These are phyloP conservation scores for Cheilosia vernalis DNA, from an alignment of 2,888 invertebrate species.

Conservation along the genomic window DNA sequence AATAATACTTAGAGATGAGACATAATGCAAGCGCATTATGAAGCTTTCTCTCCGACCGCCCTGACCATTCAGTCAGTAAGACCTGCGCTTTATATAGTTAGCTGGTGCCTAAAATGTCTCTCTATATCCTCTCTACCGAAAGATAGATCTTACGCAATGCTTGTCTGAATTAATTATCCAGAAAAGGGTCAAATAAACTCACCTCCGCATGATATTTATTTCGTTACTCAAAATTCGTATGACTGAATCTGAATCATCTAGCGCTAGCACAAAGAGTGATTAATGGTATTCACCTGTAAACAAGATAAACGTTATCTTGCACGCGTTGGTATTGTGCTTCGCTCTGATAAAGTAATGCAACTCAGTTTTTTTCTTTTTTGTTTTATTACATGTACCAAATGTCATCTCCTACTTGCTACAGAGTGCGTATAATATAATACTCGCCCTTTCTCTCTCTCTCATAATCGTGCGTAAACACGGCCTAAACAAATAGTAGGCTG, in stretches of 20 bases:
- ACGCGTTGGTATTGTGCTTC: slow-evolving; percentile 17
- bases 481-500: slow-evolving; percentile 47
- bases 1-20: too few relatives aligned
- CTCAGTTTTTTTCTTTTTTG: neutral
- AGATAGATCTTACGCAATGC: too few relatives aligned
- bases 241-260: slow-evolving; percentile 19
- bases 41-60: too few relatives aligned
- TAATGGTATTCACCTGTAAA: slow-evolving; percentile 37
- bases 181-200: neutral
- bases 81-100: too few relatives aligned
- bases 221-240: neutral
- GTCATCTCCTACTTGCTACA: neutral
- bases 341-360: slow-evolving; percentile 11
- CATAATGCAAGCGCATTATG: too few relatives aligned
- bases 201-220: neutral
- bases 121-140: too few relatives aligned
- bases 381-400: slow-evolving; percentile 16
- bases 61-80: too few relatives aligned
- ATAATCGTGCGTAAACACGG: slow-evolving; percentile 13
- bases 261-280: slow-evolving; percentile 9
- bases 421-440: neutral
- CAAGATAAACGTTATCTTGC: slow-evolving; percentile 45
- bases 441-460: neutral
- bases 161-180: too few relatives aligned
- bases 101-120: too few relatives aligned